Evolutionary conservation across 2,888 invertebrate species (phyloP).

Genomic region (Dicroscelio sp.): DNA sequence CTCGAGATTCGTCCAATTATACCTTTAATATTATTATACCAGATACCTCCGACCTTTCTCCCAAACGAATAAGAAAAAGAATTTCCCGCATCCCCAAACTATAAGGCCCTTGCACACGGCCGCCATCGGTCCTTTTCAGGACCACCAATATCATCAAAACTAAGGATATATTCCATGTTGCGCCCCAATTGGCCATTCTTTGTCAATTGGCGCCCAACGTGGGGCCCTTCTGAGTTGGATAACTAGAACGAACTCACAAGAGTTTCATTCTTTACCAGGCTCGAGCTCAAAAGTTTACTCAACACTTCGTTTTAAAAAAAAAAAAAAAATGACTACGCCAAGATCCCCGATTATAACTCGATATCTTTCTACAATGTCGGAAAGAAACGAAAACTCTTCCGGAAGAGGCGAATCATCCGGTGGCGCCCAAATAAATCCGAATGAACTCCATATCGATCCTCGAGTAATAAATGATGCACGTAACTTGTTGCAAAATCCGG

Average conservation of each 20-base stretch:
- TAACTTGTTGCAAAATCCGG: neutral
- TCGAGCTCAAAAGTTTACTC: too few relatives aligned
- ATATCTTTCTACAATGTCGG: neutral
- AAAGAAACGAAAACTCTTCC: conserved; percentile 35
- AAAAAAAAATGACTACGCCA: neutral
- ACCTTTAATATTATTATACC: too few relatives aligned
- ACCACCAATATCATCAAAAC: neutral
- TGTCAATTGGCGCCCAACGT: neutral
- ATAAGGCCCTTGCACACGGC: neutral
- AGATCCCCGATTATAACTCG: neutral
- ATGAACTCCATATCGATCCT: neutral
- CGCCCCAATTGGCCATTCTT: neutral
- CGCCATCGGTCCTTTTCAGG: neutral
- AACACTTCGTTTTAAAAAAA: too few relatives aligned
- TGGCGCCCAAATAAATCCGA: conserved; percentile 45
- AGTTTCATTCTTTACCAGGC: neutral
- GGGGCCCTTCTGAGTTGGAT: neutral
- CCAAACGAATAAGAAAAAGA: too few relatives aligned
- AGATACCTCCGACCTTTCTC: too few relatives aligned
- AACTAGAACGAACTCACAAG: neutral
- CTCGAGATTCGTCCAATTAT: too few relatives aligned
- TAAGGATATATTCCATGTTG: neutral
- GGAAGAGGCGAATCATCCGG: conserved; percentile 51
- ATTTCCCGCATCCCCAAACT: neutral
- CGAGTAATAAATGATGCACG: too few relatives aligned